A percentile compares a stretch with the other conserved stretches of the same genome.
Evolutionary conservation across 2,113 vertebrate genomes (phyloP).

Genomic region (Archilochus colubris): DNA sequence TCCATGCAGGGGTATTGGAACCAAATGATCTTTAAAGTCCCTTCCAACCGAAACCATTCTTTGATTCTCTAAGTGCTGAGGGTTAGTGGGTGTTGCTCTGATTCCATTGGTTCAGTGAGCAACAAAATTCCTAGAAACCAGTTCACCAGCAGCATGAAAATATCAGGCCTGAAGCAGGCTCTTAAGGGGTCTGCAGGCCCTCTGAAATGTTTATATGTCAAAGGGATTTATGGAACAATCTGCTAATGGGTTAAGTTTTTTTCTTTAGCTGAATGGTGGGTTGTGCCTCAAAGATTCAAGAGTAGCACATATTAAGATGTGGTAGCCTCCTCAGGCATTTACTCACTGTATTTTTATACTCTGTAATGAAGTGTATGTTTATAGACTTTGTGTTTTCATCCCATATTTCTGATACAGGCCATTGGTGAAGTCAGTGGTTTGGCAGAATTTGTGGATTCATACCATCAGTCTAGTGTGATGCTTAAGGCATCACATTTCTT

Average conservation of each 20-base stretch:
- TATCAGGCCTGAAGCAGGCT: not conserved
- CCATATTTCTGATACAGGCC: not conserved
- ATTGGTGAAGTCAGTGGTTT: not conserved
- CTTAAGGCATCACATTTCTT: constrained; percentile 4
- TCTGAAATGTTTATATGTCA: not conserved
- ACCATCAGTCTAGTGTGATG: not conserved
- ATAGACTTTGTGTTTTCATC: not conserved
- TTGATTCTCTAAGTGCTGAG: not conserved
- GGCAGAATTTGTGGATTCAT: not conserved
- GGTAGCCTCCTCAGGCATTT: not conserved
- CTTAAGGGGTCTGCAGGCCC: not conserved
- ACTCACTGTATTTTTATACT: not conserved
- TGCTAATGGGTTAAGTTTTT: not conserved
- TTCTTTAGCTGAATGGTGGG: not conserved
- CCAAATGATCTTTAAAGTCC: too few species aligned
- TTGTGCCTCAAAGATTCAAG: not conserved
- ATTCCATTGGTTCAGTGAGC: not conserved
- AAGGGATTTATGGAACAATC: not conserved
- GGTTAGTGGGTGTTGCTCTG: not conserved
- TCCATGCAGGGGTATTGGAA: too few species aligned
- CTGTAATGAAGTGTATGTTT: not conserved
- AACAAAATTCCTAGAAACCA: not conserved
- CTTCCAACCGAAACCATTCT: too few species aligned
- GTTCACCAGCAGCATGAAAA: not conserved
- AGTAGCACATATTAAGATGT: not conserved